Evolutionary conservation across 2,113 vertebrate genomes (phyloP), one percentile per base, ranked within the genome.

Genomic region (Euleptes europaea): DNA sequence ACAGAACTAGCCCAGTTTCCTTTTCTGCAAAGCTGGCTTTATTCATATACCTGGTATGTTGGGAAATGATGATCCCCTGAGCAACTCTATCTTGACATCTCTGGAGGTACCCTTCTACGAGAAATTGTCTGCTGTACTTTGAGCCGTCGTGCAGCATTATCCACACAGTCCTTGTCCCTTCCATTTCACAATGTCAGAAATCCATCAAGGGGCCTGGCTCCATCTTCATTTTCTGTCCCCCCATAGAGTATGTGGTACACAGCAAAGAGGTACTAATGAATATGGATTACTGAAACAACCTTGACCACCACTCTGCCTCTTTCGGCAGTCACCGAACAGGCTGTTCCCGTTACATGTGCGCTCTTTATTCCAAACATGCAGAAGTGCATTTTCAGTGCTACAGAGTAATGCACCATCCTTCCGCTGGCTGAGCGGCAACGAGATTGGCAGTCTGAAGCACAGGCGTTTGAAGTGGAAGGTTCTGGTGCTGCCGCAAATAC

Each of bases 381-480:
- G 77, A 49, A 71, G 12, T 4, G 63, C 23, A 19, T 42, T 86
- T 89, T 83, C 42, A 65, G 5, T 11, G 31, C 57, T 87, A 74
- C 19, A 85, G 44, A 31, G 13, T 80, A 80, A 67, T 40, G 1
- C 63, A 1, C 15, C 77, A 42, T 70, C 69, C 88, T 57, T 7
- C 77, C 70, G 78, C 77, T 12, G 88, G 19, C 11, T 84, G 83
- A 10, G 51, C 8, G 70, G 51, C 80, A 80, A 42, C 51, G 87
- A 91, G 63, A 38, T 28, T 88, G 87, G 75, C 83, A 91, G 23
- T 3, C 35, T 88, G 11, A 81, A 74, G 80, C 47, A 86, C 8
- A 88, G 88, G 42, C 1, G 70, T 76, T 76, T 90, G 86, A 88
- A 92, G 87, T 44, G 76, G 73, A 77, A 83, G 70, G 78, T 88